Evolutionary conservation across 2,113 vertebrate species (phyloP).

Genomic region (Pelecanoides urinatrix): DNA sequence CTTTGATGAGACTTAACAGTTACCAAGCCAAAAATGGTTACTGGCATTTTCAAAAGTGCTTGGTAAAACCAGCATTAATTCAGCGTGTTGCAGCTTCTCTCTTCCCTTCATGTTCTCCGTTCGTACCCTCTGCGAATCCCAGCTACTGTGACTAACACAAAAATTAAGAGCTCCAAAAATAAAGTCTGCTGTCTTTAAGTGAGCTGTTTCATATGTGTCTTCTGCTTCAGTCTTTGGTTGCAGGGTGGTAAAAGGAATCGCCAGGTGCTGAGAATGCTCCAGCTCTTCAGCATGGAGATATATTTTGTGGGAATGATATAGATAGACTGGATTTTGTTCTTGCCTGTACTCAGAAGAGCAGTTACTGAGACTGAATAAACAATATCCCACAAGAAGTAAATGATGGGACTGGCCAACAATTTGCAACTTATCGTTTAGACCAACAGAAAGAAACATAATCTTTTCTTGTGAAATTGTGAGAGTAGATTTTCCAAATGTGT

Average conservation of each 20-base stretch:
- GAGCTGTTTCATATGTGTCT: background rate
- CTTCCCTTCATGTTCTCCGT: background rate
- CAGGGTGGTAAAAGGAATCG: background rate
- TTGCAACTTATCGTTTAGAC: background rate
- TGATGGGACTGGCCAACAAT: background rate
- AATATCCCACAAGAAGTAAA: background rate
- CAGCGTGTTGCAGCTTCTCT: rapidly evolving
- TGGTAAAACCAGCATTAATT: background rate
- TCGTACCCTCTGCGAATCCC: rapidly evolving
- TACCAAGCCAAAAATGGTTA: background rate
- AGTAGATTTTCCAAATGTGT: background rate
- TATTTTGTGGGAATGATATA: background rate
- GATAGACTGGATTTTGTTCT: background rate
- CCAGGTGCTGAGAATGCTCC: background rate
- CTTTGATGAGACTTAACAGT: background rate
- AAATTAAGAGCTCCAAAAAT: background rate
- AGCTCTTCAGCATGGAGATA: background rate
- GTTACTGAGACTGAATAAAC: background rate
- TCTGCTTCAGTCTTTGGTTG: background rate
- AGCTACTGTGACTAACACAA: background rate
- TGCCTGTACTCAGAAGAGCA: background rate
- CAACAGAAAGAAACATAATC: background rate
- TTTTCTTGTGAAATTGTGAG: background rate
- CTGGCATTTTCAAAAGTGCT: background rate
- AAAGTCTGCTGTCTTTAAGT: background rate